phyloP scores from a whole-genome alignment of 1,140 invertebrate genomes.

The Drosophila navojoa region DNA sequence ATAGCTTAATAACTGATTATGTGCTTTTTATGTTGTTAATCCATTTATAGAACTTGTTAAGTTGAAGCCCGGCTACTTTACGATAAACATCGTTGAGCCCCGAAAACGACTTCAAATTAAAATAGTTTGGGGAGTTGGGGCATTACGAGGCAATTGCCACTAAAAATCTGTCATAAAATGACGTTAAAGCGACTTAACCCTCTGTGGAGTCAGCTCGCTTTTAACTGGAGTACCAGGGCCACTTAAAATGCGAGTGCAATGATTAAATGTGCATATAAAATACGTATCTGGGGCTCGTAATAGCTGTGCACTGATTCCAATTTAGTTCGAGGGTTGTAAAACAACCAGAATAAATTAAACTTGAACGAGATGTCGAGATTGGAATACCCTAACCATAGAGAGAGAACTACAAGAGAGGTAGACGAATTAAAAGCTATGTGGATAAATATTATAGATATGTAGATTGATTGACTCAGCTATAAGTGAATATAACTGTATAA shows the following conservation, averaged over 20 bases:
- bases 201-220: slow-evolving; percentile 2
- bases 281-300: slow-evolving; percentile 17
- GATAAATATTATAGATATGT: too few relatives aligned
- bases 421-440: too few relatives aligned
- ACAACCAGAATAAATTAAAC: too few relatives aligned
- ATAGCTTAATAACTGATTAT: not conserved
- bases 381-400: slow-evolving; percentile 2
- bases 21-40: not conserved
- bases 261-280: slow-evolving; percentile 28
- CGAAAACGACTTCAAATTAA: slow-evolving; percentile 1
- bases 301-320: slow-evolving; percentile 18
- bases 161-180: slow-evolving; percentile 2
- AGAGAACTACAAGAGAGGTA: too few relatives aligned
- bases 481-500: too few relatives aligned
- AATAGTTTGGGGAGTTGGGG: not conserved
- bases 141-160: not conserved
- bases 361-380: not conserved
- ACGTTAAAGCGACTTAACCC: not conserved
- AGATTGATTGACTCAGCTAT: too few relatives aligned
- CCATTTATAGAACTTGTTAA: not conserved
- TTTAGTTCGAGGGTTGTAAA: slow-evolving; percentile 22
- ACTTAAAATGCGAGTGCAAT: slow-evolving; percentile 30
- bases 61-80: not conserved
- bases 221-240: slow-evolving; percentile 15
- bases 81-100: not conserved